Evolutionary conservation across 2,888 invertebrate genomes (phyloP), one percentile per base, ranked within the genome.

Genomic region (Melieria crassipennis): DNA sequence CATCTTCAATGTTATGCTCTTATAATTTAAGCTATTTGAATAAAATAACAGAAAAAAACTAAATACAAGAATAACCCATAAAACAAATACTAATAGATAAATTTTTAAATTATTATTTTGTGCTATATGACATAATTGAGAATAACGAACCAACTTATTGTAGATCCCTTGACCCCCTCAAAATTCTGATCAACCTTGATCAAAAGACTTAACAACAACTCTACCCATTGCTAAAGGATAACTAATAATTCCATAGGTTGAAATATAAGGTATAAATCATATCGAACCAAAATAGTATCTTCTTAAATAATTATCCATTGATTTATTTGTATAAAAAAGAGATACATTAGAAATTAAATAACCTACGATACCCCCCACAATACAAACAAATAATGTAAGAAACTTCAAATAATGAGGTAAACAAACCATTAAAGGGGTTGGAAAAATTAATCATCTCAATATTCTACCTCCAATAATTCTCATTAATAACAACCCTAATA

Each of bases 371-470:
- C 81, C 79, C 0, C 89, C 89, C 5, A 87, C 1, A 71, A 89
- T 73, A 83, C 85, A 88, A 1, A 89, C 84, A 84, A 88, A 85
- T 85, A 89, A 87, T 61, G 89, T 87, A 82, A 90, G 87, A 78
- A 89, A 81, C 81, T 90, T 90, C 83, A 90, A 81, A 85, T 82
- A 83, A 74, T 85, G 79, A 75, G 88, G 84, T 79, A 90, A 87
- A 88, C 88, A 88, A 88, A 90, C 88, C 82, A 89, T 87, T 84
- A 85, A 84, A 78, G 89, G 88, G 72, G 83, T 85, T 78, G 84
- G 81, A 88, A 90, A 89, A 84, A 90, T 88, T 79, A 90, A 72
- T 84, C 90, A 90, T 72, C 83, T 89, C 84, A 90, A 86, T 73
- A 88, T 79, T 71, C 88, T 87, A 0, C 90, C 90, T n/a, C 88